These are phyloP conservation scores for Lycodopsis pacificus DNA, from an alignment of 2,797 vertebrate species.

Conservation along the genomic window DNA sequence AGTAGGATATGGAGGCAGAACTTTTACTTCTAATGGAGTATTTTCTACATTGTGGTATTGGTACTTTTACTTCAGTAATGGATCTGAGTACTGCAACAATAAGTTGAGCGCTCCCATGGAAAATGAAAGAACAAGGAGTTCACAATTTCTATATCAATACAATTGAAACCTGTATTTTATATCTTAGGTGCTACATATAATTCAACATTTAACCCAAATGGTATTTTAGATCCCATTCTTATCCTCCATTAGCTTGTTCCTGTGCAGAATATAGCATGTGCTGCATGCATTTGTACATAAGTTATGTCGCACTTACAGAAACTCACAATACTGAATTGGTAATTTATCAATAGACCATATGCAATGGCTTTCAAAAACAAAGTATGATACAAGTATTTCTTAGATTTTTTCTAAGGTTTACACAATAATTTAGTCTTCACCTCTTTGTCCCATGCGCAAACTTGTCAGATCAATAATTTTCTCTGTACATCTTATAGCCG, in stretches of 20 bases:
- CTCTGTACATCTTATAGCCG: too few relatives aligned
- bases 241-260: neutral
- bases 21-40: neutral
- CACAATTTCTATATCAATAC: neutral
- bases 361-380: neutral
- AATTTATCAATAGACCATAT: neutral
- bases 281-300: neutral
- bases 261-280: neutral
- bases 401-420: neutral
- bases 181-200: neutral
- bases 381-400: neutral
- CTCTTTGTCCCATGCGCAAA: too few relatives aligned
- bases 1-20: neutral
- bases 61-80: neutral
- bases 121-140: constrained; percentile 2
- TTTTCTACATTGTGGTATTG: neutral
- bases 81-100: neutral
- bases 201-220: neutral
- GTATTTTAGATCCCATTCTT: neutral
- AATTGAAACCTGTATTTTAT: neutral
- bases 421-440: too few relatives aligned
- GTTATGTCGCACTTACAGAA: neutral
- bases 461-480: too few relatives aligned
- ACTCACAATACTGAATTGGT: neutral
- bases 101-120: neutral